A percentile compares a stretch with the other conserved stretches of the same genome.
Evolutionary conservation across 2,888 invertebrate genomes (phyloP).

Genomic region (Onchidella celtica): DNA sequence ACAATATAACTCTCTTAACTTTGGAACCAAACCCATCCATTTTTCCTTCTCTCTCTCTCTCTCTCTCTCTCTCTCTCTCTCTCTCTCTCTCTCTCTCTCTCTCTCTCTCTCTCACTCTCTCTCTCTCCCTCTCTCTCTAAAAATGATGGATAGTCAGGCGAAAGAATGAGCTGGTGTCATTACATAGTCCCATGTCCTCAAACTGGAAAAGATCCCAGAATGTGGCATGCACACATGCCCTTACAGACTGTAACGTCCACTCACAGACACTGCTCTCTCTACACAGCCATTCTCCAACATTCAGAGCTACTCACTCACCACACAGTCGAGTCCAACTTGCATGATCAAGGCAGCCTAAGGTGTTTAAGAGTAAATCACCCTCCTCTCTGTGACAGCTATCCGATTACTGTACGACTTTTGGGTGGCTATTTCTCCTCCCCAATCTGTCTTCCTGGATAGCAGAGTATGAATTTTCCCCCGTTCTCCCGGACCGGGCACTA

Average conservation of each 20-base stretch:
- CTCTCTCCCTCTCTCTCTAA: too few species aligned
- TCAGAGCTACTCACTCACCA: not conserved
- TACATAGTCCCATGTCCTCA: too few species aligned
- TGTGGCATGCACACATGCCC: too few species aligned
- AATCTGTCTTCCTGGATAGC: not conserved
- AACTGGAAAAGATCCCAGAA: too few species aligned
- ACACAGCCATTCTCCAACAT: not conserved
- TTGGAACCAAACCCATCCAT: not conserved
- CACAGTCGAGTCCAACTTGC: not conserved
- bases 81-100: not conserved
- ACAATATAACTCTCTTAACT: too few species aligned
- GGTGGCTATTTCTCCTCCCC: not conserved
- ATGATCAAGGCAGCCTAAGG: not conserved
- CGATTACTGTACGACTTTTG: not conserved
- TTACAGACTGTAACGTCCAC: too few species aligned
- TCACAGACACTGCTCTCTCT: not conserved
- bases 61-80: not conserved
- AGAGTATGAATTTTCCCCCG: too few species aligned
- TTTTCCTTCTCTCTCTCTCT: not conserved
- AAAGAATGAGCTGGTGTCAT: too few species aligned
- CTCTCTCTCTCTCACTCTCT: slow-evolving; percentile 1
- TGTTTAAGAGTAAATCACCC: slow-evolving; percentile 24
- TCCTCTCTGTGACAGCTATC: slow-evolving; percentile 2
- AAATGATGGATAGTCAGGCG: too few species aligned
- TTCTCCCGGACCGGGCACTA: too few species aligned